Evolutionary conservation across 2,888 invertebrate species (phyloP), one percentile per base, ranked within the genome.

Genomic region (Agrochola lychnidis): DNA sequence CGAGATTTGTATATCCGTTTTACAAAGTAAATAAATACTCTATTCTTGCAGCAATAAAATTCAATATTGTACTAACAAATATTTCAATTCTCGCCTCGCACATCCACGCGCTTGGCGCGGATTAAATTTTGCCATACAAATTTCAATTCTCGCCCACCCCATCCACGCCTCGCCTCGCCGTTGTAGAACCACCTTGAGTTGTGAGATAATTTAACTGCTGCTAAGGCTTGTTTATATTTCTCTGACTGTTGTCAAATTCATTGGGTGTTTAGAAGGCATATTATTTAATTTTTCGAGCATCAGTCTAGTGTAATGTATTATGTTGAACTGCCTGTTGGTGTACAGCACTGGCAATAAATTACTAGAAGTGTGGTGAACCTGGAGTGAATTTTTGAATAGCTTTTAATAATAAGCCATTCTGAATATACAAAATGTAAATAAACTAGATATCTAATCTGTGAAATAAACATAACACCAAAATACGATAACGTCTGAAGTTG

Each of bases 191-290:
- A 36, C 36, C 36, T 30, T 63, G 40, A 48, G 87, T 56, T 69
- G n/a, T 62, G 57, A 66, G 45, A 7, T 61, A 71, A 61, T 59
- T 19, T 42, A 14, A 72, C 19, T 71, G 19, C 19, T 70, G 22
- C 77, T 64, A 85, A 0, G 82, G 69, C 61, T 64, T 30, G 56
- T 78, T 66, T 59, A 71, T 71, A 83, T 62, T 62, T 59, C 1
- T 57, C 10, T 7, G 4, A 16, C 16, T 62, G 16, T 30, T 42
- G 7, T 30, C 14, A 25, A 9, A 40, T 16, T 45, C 19, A 9
- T 30, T 30, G 25, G 36, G 2, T 45, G 16, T 48, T 14, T 48
- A 36, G 36, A 36, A 36, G 36, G 36, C 36, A 36, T 36, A 36
- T 36, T 36, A 36, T 36, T 36, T 36, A 3, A 2, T 36, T 36